Percentiles rank a stretch among this genome's conserved stretches.
Evolutionary conservation across 2,113 vertebrate genomes (phyloP).

Genomic region (Mastomys natalensis): DNA sequence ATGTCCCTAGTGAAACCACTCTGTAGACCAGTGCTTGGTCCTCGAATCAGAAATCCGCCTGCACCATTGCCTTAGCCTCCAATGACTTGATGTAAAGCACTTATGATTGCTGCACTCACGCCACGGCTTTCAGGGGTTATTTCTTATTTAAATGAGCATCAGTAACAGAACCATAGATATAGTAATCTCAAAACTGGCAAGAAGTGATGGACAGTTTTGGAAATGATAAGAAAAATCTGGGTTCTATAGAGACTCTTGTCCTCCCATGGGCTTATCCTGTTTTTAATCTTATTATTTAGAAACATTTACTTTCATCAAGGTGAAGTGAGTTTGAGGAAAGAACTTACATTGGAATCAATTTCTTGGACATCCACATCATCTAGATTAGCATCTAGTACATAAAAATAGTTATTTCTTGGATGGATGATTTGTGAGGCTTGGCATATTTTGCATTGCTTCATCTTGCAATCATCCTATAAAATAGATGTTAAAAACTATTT

Average conservation of each 20-base stretch:
- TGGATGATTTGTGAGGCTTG: constrained; percentile 22
- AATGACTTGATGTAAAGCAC: no score
- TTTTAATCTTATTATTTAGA: constrained; percentile 43
- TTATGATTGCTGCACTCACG: no score
- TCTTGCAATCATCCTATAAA: background rate
- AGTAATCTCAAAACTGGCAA: constrained; percentile 3
- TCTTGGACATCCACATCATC: constrained; percentile 8
- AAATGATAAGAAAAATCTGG: background rate
- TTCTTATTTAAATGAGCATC: constrained; percentile 20
- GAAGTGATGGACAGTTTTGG: background rate
- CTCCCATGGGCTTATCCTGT: background rate
- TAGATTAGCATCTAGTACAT: constrained; percentile 22
- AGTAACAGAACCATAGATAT: background rate
- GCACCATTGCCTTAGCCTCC: no score
- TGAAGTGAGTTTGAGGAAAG: background rate
- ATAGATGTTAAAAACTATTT: background rate
- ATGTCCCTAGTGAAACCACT: no score
- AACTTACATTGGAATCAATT: background rate
- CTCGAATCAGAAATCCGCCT: no score
- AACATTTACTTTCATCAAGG: background rate
- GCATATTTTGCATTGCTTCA: constrained; percentile 20
- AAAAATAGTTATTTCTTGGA: constrained; percentile 15
- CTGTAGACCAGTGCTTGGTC: no score
- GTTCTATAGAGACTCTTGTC: background rate
- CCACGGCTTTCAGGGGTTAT: background rate